These are phyloP conservation scores for Argyrosomus regius DNA, from an alignment of 2,797 vertebrate species.

Conservation along the genomic window DNA sequence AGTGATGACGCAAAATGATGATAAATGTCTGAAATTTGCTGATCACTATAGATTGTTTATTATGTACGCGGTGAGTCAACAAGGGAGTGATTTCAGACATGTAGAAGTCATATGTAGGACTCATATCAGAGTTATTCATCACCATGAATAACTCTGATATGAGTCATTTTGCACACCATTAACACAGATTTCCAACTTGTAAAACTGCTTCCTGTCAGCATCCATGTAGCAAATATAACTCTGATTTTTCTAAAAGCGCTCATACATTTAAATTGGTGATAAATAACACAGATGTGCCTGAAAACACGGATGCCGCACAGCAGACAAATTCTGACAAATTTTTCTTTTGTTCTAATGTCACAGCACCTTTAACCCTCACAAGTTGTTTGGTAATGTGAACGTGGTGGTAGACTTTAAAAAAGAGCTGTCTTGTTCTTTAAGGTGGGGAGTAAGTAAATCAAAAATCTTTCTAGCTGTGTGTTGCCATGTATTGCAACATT, in stretches of 20 bases:
- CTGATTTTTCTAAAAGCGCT: neutral
- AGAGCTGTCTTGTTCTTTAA: neutral
- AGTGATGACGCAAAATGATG: neutral
- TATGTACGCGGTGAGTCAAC: neutral
- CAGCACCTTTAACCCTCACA: neutral
- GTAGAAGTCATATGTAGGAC: too few relatives aligned
- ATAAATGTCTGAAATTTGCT: neutral
- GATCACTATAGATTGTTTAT: neutral
- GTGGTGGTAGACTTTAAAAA: neutral
- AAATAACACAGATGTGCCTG: neutral
- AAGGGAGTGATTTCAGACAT: neutral
- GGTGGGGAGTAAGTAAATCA: neutral
- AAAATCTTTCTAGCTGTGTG: neutral
- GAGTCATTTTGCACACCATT: too few relatives aligned
- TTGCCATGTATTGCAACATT: neutral
- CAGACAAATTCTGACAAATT: neutral
- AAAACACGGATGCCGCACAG: neutral
- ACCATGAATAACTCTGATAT: too few relatives aligned
- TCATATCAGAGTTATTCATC: neutral
- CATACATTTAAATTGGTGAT: neutral
- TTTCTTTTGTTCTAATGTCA: too few relatives aligned
- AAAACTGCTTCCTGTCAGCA: neutral
- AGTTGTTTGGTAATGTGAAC: neutral
- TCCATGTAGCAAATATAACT: neutral
- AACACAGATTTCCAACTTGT: neutral